Base-by-base conservation (phyloP, 2,797 vertebrate species). In the Lacerta agilis region DNA sequence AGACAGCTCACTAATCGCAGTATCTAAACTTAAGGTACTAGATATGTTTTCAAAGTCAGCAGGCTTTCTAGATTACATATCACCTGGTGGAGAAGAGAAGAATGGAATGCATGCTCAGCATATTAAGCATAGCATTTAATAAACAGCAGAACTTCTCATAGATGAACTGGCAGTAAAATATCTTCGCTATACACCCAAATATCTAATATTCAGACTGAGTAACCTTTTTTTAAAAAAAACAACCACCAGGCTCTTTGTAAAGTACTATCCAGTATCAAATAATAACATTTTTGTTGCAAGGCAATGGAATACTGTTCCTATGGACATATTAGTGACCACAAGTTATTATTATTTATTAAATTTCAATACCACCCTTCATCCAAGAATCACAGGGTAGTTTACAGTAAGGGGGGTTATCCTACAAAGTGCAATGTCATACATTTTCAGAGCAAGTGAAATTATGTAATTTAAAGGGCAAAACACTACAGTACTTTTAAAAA, bases 81-180 rank as follows among this genome's bases (percentile, higher is more conserved):
- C 86, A 75, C 41, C 88, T 82, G 83, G 78, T 43, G 33, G 49
- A 76, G 45, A 66, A 87, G 73, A 58, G 61, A 86, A 86, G 79
- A 92, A 83, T 82, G 67, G 25, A 36, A 41, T 36, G n/a, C 2
- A 17, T 69, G 4, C 27, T 86, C 61, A 64, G 49, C 27, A 69
- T 66, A 80, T 49, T 88, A 86, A 89, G 72, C 55, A 3, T 20
- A 79, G 75, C 77, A 91, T 43, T 81, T 71, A 45, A 77, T 11
- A 1, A 3, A 92, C 41, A 36, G 78, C 8, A 45, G 71, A 58
- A 82, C 69, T 33, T 15, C 90, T 83, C 45, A 84, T 25, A 45
- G 45, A 72, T 36, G 45, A 41, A n/a, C 4, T 0, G 0, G 86
- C 27, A 91, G 67, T 86, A 87, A 81, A 90, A 41, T 0, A 1